A percentile compares a stretch with the other conserved stretches of the same genome.
These are phyloP conservation scores for Drosophila yooni DNA, from an alignment of 2,888 invertebrate species.

Conservation along the genomic window DNA sequence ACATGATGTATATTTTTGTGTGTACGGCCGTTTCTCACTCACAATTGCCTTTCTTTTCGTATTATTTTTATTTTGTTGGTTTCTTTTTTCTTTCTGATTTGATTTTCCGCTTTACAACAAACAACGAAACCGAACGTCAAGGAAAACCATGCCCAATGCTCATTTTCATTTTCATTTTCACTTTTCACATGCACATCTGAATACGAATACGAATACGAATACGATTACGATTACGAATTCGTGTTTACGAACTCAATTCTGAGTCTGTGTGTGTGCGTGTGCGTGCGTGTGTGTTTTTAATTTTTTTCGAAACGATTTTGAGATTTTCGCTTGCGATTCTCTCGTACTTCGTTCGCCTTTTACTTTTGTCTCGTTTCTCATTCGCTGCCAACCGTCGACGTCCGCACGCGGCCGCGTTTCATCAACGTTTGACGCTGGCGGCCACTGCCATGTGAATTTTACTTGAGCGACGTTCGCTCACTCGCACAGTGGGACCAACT, in stretches of 20 bases:
- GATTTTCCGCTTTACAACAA: constrained; percentile 66
- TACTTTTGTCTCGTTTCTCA: constrained; percentile 12
- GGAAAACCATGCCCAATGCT: constrained; percentile 76
- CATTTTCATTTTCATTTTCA: constrained; percentile 76
- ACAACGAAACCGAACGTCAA: constrained; percentile 62
- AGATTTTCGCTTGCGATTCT: constrained; percentile 37
- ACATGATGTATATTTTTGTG: constrained; percentile 65
- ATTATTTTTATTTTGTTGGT: constrained; percentile 26
- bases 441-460: constrained; percentile 73
- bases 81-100: constrained; percentile 37
- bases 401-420: constrained; percentile 82
- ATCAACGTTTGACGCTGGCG: constrained; percentile 76
- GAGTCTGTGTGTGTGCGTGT: constrained; percentile 15
- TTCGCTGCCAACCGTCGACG: constrained; percentile 47
- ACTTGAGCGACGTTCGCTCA: constrained; percentile 59
- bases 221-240: constrained; percentile 22
- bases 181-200: constrained; percentile 66
- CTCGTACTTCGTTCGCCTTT: constrained; percentile 20
- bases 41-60: constrained; percentile 73
- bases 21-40: constrained; percentile 57
- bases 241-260: constrained; percentile 35
- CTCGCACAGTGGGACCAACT: constrained; percentile 45
- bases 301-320: constrained; percentile 54
- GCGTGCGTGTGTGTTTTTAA: constrained; percentile 4
- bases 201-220: constrained; percentile 26